A percentile compares a stretch with the other conserved stretches of the same genome.
These are phyloP conservation scores for Cydia splendana DNA, from an alignment of 1,140 invertebrate species.

Conservation along the genomic window DNA sequence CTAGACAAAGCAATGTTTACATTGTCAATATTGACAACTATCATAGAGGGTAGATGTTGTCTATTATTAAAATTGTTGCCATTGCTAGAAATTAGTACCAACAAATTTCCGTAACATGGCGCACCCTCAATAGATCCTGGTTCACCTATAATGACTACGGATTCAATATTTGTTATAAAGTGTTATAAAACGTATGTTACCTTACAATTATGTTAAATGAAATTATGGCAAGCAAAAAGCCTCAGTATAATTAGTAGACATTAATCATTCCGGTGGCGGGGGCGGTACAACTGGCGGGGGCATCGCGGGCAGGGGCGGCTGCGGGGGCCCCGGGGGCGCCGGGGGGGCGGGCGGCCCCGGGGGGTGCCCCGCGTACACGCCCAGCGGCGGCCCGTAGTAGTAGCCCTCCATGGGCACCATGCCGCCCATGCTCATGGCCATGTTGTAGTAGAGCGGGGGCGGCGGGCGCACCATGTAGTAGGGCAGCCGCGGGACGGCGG, in stretches of 20 bases:
- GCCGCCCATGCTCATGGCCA: conserved; percentile 35
- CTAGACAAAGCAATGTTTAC: no score
- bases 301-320: conserved; percentile 57
- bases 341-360: conserved; percentile 33
- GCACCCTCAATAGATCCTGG: no score
- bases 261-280: conserved; percentile 60
- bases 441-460: conserved; percentile 59
- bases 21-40: no score
- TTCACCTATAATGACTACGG: no score
- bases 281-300: conserved; percentile 66
- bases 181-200: no score
- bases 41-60: no score
- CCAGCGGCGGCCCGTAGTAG: conserved; percentile 44
- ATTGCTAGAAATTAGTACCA: no score
- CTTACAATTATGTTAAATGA: no score
- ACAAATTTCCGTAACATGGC: no score
- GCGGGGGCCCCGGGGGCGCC: conserved; percentile 48
- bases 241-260: neutral
- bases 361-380: conserved; percentile 46
- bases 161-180: no score
- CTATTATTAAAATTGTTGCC: no score
- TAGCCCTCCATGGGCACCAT: conserved; percentile 56
- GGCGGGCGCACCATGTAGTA: conserved; percentile 69
- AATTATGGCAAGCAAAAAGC: no score
- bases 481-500: conserved; percentile 63